phyloP scores from a whole-genome alignment of 1,140 invertebrate genomes.

The Leptestheria dahalacensis region DNA sequence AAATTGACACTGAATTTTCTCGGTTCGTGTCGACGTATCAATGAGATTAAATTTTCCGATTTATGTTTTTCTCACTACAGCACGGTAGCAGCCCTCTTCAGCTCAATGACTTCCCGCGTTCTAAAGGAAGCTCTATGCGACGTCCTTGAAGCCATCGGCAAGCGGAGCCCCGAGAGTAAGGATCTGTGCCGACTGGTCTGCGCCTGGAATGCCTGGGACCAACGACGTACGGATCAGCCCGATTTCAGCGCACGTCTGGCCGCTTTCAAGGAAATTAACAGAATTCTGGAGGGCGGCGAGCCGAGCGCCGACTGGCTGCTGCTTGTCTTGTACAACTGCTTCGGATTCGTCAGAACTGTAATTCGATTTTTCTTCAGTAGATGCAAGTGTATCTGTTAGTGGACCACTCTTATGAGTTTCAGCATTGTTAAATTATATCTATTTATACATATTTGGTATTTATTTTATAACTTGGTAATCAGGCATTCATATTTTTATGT shows the following conservation, averaged over 20 bases:
- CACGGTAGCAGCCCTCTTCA: conserved; percentile 26
- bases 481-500: too few species aligned
- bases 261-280: conserved; percentile 47
- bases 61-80: conserved; percentile 21
- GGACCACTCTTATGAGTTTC: neutral
- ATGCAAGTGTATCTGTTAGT: too few species aligned
- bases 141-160: conserved; percentile 22
- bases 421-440: neutral
- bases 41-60: conserved; percentile 15
- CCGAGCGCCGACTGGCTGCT: conserved; percentile 49
- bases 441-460: neutral
- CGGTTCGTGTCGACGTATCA: too few species aligned
- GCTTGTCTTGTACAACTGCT: conserved; percentile 64
- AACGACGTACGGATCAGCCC: conserved; percentile 74
- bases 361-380: too few species aligned
- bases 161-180: conserved; percentile 25
- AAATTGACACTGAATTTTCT: neutral
- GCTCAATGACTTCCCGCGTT: conserved; percentile 21
- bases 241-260: conserved; percentile 68
- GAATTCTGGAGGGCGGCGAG: conserved; percentile 35
- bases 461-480: neutral
- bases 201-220: conserved; percentile 73
- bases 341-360: conserved; percentile 51
- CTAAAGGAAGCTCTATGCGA: conserved; percentile 26
- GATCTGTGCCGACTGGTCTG: conserved; percentile 35